Evolutionary conservation across 2,113 vertebrate species (phyloP).

Genomic region (Ochotona curzoniae): DNA sequence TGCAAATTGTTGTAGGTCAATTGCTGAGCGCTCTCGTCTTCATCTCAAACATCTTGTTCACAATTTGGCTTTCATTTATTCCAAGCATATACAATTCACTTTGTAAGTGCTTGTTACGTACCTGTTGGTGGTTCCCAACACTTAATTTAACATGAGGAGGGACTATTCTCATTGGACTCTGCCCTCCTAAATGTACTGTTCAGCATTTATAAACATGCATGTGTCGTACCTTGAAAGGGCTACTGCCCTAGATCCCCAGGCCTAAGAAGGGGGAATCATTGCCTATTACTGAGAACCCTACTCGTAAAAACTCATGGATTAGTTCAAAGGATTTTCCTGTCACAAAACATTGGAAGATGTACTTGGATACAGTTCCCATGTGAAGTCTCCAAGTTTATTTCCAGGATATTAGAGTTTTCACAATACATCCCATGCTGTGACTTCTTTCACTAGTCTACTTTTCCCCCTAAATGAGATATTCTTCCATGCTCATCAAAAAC

Average conservation of each 20-base stretch:
- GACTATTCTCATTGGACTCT: not conserved
- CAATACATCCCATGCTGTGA: not conserved
- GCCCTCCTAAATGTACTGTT: not conserved
- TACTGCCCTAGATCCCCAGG: not conserved
- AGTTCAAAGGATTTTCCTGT: not conserved
- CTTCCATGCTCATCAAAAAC: not conserved
- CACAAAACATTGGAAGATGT: not conserved
- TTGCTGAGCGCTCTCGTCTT: slow-evolving; percentile 54
- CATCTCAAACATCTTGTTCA: not conserved
- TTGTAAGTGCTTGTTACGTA: slow-evolving; percentile 54
- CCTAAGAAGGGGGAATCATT: not conserved
- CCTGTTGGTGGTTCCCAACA: not conserved
- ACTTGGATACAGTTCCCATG: not conserved
- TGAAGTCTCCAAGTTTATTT: not conserved
- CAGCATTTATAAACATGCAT: not conserved
- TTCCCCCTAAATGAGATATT: not conserved
- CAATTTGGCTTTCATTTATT: slow-evolving; percentile 68
- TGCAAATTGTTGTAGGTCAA: slow-evolving; percentile 60
- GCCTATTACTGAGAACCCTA: not conserved
- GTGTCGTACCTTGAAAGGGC: not conserved
- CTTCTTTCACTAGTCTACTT: not conserved
- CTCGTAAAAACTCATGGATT: not conserved
- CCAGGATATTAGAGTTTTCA: not conserved
- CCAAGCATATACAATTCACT: slow-evolving; percentile 2
- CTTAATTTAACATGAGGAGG: not conserved